Percentiles rank a stretch among this genome's conserved stretches.
Evolutionary conservation across 2,888 invertebrate species (phyloP).

Genomic region (Drosophila demipolita): DNA sequence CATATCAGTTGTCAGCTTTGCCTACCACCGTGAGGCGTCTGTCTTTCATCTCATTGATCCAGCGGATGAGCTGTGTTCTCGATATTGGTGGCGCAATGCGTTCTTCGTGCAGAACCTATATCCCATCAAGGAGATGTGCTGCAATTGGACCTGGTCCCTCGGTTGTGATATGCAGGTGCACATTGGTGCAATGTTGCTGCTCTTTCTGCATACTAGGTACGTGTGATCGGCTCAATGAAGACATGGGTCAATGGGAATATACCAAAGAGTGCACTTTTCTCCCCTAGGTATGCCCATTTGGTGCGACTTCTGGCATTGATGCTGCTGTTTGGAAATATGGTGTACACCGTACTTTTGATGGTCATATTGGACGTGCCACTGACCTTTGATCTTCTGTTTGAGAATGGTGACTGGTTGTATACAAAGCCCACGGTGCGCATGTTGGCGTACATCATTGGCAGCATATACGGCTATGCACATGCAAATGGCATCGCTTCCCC

Average conservation of each 20-base stretch:
- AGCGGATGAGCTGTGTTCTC: conserved; percentile 37
- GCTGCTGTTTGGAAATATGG: conserved; percentile 11
- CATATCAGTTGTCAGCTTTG: conserved; percentile 13
- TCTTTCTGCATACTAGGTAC: conserved; percentile 41
- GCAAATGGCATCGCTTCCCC: conserved; percentile 14
- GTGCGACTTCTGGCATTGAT: conserved; percentile 12
- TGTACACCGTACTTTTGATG: conserved; percentile 13
- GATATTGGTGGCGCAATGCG: conserved; percentile 38
- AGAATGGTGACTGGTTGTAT: conserved; percentile 22
- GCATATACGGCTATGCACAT: conserved; percentile 41
- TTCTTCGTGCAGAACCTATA: conserved; percentile 51
- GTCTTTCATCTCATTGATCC: conserved; percentile 40
- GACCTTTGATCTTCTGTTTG: conserved; percentile 16
- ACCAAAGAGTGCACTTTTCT: background rate
- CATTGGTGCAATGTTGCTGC: conserved; percentile 42
- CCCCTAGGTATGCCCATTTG: conserved; percentile 23
- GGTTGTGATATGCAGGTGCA: conserved; percentile 58
- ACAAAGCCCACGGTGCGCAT: conserved; percentile 31
- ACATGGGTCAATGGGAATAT: too few species aligned
- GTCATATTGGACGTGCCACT: background rate
- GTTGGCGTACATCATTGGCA: conserved; percentile 42
- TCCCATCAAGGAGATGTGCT: conserved; percentile 32
- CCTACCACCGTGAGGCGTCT: conserved; percentile 46
- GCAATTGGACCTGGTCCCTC: conserved; percentile 59
- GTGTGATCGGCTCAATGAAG: background rate